These are phyloP conservation scores for Neocrepidodera transversa DNA, from an alignment of 2,888 invertebrate species.

Conservation along the genomic window DNA sequence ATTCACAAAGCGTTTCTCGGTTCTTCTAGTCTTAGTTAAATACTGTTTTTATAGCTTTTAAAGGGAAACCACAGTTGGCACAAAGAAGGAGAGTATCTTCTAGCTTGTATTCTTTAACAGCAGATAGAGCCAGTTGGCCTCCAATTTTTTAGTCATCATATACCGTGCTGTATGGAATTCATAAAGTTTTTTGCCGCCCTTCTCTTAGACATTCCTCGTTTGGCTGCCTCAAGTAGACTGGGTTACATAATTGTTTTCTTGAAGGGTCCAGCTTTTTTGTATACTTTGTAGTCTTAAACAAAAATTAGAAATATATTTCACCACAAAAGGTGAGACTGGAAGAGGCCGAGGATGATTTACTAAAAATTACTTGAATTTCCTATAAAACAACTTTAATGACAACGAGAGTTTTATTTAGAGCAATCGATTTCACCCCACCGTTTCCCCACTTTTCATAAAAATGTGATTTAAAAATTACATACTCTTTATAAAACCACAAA, in stretches of 20 bases:
- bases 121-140: no score
- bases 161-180: constrained; percentile 14
- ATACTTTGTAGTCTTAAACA: no score
- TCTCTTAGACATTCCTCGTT: no score
- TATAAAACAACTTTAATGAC: constrained; percentile 7
- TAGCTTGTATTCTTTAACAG: constrained; percentile 21
- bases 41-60: constrained; percentile 17
- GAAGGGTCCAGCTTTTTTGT: constrained; percentile 24
- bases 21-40: constrained; percentile 17
- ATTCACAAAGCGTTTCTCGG: no score
- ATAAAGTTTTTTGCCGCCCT: constrained; percentile 21
- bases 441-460: constrained; percentile 18
- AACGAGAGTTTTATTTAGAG: constrained; percentile 18
- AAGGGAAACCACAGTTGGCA: constrained; percentile 17
- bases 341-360: constrained; percentile 7
- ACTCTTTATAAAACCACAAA: no score
- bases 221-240: constrained; percentile 14
- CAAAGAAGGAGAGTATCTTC: constrained; percentile 17
- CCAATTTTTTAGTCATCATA: no score
- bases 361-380: constrained; percentile 6
- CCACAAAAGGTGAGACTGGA: constrained; percentile 12
- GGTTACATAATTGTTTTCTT: no score
- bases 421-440: constrained; percentile 14
- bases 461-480: constrained; percentile 14
- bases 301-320: no score